phyloP scores from a whole-genome alignment of 2,888 invertebrate genomes.

The Amblyjoppa proteus region DNA sequence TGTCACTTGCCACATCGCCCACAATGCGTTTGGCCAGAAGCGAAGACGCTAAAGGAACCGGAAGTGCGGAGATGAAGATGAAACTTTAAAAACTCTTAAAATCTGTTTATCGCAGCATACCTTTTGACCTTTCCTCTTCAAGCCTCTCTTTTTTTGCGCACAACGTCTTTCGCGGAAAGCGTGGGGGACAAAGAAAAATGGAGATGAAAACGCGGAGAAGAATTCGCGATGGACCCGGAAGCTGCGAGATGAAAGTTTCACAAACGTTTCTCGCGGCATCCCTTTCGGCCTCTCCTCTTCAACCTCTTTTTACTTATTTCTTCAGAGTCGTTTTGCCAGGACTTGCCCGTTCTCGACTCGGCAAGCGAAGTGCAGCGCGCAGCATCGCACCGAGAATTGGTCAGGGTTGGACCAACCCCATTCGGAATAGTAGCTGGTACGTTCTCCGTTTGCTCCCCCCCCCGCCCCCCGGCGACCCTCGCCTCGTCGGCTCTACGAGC shows the following conservation, averaged over 20 bases:
- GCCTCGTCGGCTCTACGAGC: background rate
- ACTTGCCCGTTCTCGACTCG: conserved; percentile 16
- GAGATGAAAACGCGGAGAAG: background rate
- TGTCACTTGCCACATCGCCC: too few species aligned
- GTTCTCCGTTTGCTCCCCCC: background rate
- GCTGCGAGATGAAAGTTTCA: conserved; percentile 33
- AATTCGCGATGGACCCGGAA: conserved; percentile 14
- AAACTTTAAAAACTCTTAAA: background rate
- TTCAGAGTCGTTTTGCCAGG: conserved; percentile 9
- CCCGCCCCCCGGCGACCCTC: background rate
- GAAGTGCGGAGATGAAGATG: background rate
- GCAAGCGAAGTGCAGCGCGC: background rate
- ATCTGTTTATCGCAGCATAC: background rate
- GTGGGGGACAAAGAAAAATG: background rate
- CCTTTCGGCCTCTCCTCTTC: background rate
- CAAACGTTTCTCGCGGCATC: conserved; percentile 8
- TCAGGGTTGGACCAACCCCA: conserved; percentile 51
- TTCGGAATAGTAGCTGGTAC: conserved; percentile 19
- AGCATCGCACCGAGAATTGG: conserved; percentile 40
- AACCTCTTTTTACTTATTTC: background rate
- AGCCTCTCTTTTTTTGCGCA: background rate
- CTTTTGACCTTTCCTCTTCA: background rate
- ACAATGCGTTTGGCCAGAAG: background rate
- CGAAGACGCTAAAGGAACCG: background rate
- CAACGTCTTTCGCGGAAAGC: background rate